Base-by-base conservation (phyloP, 2,797 vertebrate genomes). In the Sylvia borin region DNA sequence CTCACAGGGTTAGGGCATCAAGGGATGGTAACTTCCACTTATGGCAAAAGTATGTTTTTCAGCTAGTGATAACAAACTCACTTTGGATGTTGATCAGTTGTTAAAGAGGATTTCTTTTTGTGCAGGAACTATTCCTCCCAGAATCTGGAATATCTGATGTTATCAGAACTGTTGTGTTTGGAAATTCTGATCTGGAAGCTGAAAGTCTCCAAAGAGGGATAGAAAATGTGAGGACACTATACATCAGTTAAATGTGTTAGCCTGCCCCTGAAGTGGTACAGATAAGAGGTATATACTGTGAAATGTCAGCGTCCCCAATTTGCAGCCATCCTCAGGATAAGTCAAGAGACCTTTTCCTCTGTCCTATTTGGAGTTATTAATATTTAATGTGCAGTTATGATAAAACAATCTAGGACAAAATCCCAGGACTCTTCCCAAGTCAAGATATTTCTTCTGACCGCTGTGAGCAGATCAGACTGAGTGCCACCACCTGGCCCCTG, bases 401-500 rank as follows among this genome's bases (percentile, higher is more conserved):
- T 85, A 80, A 83, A 92, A 88, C 5, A 66, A 55, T 40, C 36
- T 6, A 36, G 47, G 26, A 55, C 7, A 53, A 78, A 89, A 64
- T 61, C 42, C 64, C 2, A 5, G 8, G 43, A 50, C 53, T 62
- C 20, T 82, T 85, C 50, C 73, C 4, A 45, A 85, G 48, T 47
- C 21, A 64, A 64, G n/a, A 4, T 76, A 47, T 65, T 95, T 93
- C 51, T 90, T 76, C n/a, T 91, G 48, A 53, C 2, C 45, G 38
- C 38, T 0, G 0, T 34, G 45, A 53, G 17, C 38, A 65, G 53
- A 31, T 77, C 38, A 34, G 12, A 31, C 8, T 24, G n/a, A 51
- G n/a, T 40, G 8, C 31, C 10, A 4, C 65, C 45, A 36, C 48
- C 53, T 40, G 72, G 47, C 51, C 32, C 0, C 0, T 40, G 65